Percentiles rank a stretch among this genome's conserved stretches.
These are phyloP conservation scores for Psilopsiagon aurifrons DNA, from an alignment of 2,113 vertebrate species.

Conservation along the genomic window DNA sequence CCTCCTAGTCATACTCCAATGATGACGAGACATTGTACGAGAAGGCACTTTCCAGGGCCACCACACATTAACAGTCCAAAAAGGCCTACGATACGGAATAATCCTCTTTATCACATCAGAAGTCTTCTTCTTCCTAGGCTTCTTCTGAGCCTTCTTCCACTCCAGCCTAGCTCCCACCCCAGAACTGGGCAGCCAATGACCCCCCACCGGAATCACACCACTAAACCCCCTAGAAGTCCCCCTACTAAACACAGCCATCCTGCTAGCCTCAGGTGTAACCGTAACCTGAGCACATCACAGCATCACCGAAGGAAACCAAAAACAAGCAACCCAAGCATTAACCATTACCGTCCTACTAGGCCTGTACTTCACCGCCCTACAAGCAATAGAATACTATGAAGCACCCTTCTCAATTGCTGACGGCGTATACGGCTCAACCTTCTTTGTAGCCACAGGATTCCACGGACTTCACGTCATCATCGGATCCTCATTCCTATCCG, in stretches of 20 bases:
- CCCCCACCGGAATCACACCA: accelerated
- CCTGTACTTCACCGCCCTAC: accelerated
- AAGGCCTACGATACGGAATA: background rate
- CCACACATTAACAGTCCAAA: accelerated
- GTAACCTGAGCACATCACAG: background rate
- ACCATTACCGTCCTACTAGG: accelerated
- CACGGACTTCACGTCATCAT: accelerated
- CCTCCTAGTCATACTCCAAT: background rate
- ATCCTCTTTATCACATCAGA: background rate
- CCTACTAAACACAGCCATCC: background rate
- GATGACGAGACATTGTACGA: accelerated
- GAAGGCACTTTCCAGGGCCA: background rate
- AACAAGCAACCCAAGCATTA: background rate
- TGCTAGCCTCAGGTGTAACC: accelerated
- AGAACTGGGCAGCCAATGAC: background rate
- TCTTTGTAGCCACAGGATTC: background rate
- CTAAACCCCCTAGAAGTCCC: background rate
- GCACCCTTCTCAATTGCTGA: accelerated
- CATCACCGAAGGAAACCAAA: accelerated
- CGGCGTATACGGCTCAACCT: accelerated
- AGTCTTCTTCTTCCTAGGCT: background rate
- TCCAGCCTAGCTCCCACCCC: background rate
- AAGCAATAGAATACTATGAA: background rate
- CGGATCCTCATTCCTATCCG: accelerated
- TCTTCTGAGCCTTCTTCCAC: background rate